A percentile compares a stretch with the other conserved stretches of the same genome.
Conservation (phyloP, 2,113 vertebrate species). For the Amblyopsis rosae region DNA sequence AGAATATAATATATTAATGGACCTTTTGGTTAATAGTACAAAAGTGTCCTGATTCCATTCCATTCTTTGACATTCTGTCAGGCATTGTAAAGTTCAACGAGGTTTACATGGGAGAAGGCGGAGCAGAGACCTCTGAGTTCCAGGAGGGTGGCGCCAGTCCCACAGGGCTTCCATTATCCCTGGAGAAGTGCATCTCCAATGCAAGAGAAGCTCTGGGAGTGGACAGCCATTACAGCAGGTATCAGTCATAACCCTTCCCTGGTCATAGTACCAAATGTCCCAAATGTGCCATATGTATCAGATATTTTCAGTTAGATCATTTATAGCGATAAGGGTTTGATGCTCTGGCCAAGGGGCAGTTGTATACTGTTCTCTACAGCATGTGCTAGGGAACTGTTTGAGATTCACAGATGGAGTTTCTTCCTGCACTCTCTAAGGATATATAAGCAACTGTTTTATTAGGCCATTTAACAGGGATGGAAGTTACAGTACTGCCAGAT, state of each 20-base stretch:
- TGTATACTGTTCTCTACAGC: too few species aligned
- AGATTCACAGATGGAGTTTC: background rate
- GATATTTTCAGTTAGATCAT: too few species aligned
- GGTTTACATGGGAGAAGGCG: conserved; percentile 84
- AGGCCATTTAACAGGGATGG: too few species aligned
- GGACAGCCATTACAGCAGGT: conserved; percentile 89
- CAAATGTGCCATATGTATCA: too few species aligned
- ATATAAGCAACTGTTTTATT: too few species aligned
- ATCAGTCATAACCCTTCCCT: background rate
- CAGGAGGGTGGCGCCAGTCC: conserved; percentile 69
- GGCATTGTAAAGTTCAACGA: conserved; percentile 95
- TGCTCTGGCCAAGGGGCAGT: too few species aligned
- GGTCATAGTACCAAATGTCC: too few species aligned
- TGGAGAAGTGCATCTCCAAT: conserved; percentile 86
- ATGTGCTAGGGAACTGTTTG: background rate
- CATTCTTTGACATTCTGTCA: conserved; percentile 44
- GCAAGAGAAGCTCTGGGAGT: conserved; percentile 88
- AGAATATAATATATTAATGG: too few species aligned
- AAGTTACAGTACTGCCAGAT: too few species aligned
- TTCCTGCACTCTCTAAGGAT: too few species aligned
- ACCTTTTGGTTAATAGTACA: background rate
- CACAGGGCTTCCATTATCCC: conserved; percentile 60
- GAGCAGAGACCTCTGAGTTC: conserved; percentile 77
- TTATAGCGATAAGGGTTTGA: too few species aligned
- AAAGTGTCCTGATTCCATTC: background rate